These are phyloP conservation scores for Zygogramma bicolorata DNA, from an alignment of 2,888 invertebrate species.

Conservation along the genomic window DNA sequence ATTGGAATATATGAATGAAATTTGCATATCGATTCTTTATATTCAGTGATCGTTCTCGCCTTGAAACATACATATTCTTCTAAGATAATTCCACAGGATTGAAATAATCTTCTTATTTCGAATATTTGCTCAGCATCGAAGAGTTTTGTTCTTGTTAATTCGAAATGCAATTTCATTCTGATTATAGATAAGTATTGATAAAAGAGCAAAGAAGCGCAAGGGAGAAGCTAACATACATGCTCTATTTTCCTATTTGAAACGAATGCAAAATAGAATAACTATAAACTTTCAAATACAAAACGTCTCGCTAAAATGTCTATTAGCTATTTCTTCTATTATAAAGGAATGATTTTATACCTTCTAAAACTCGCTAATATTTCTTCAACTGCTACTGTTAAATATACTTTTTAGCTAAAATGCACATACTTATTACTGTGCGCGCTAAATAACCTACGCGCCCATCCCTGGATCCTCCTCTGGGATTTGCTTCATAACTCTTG, in stretches of 20 bases:
- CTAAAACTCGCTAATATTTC: neutral
- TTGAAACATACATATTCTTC: neutral
- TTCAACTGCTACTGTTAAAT: slow-evolving; percentile 48
- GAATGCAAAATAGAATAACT: slow-evolving; percentile 40
- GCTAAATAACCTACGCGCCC: slow-evolving; percentile 44
- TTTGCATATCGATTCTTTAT: neutral
- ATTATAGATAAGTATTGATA: slow-evolving; percentile 2
- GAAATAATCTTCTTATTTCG: neutral
- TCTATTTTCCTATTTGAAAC: neutral
- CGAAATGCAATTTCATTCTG: neutral
- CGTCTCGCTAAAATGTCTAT: slow-evolving; percentile 13
- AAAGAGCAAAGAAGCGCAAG: neutral
- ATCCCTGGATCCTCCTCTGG: slow-evolving; percentile 12
- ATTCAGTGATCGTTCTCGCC: neutral
- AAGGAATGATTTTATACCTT: slow-evolving; percentile 1
- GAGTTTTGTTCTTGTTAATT: neutral
- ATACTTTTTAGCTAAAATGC: slow-evolving; percentile 46
- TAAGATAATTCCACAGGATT: neutral
- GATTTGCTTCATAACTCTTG: slow-evolving; percentile 64
- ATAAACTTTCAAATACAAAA: slow-evolving; percentile 43
- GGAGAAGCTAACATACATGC: slow-evolving; percentile 31
- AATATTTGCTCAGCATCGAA: neutral
- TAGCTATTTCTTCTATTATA: neutral
- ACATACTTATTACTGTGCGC: slow-evolving; percentile 46
- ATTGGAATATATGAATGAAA: neutral